Percentiles rank a stretch among this genome's conserved stretches.
Evolutionary conservation across 1,140 invertebrate species (phyloP).

Genomic region (Drosophila sp.): DNA sequence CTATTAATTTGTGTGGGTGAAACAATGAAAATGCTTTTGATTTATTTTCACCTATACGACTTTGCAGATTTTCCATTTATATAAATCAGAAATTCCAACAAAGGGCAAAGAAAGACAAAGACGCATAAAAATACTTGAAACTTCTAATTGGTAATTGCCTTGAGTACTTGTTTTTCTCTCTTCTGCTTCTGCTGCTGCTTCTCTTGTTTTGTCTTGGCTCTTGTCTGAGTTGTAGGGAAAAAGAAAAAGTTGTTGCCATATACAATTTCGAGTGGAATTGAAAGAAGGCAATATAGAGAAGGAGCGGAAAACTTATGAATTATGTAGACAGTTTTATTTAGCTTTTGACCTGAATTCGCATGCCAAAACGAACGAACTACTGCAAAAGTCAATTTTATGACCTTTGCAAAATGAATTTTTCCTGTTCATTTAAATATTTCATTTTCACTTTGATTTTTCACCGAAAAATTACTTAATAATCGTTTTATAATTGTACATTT

Average conservation of each 20-base stretch:
- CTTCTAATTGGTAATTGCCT: constrained; percentile 29
- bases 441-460: neutral
- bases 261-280: neutral
- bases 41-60: constrained; percentile 2
- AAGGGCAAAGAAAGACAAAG: neutral
- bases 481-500: constrained; percentile 4
- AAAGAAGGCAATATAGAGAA: neutral
- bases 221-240: constrained; percentile 12
- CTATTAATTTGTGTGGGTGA: neutral
- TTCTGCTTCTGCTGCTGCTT: neutral
- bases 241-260: constrained; percentile 1
- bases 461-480: neutral
- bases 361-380: neutral
- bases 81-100: constrained; percentile 16
- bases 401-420: neutral
- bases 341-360: constrained; percentile 19
- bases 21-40: constrained; percentile 3
- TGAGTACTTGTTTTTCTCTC: constrained; percentile 4
- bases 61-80: neutral
- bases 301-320: constrained; percentile 9
- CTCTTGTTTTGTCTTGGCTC: neutral
- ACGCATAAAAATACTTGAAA: constrained; percentile 10
- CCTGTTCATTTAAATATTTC: neutral
- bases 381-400: constrained; percentile 7
- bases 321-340: constrained; percentile 29